These are phyloP conservation scores for Phoeniculus purpureus DNA, from an alignment of 2,797 vertebrate genomes.

Conservation along the genomic window DNA sequence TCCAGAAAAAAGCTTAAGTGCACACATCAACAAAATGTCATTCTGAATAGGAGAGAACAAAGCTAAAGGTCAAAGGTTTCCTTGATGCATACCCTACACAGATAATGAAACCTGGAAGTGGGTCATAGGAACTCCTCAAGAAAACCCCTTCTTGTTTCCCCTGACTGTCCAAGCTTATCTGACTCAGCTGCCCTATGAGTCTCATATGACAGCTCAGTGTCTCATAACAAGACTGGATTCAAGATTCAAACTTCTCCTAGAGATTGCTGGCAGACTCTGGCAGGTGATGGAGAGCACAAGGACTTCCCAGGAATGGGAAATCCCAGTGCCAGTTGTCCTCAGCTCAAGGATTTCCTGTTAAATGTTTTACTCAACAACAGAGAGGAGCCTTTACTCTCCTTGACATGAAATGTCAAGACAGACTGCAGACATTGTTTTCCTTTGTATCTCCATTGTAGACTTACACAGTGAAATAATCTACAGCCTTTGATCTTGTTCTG, in stretches of 20 bases:
- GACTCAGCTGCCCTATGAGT: neutral
- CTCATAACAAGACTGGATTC: neutral
- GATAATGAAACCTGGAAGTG: neutral
- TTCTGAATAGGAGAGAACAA: neutral
- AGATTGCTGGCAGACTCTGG: neutral
- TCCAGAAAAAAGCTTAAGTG: neutral
- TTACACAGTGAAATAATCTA: neutral
- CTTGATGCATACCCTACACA: conserved; percentile 1
- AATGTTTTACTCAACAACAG: neutral
- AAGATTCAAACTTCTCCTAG: neutral
- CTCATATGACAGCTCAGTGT: too few species aligned
- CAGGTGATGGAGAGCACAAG: neutral
- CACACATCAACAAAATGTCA: neutral
- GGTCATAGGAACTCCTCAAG: neutral
- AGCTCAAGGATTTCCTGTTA: neutral
- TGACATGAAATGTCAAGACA: neutral
- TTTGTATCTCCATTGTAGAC: conserved; percentile 1
- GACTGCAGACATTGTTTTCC: neutral
- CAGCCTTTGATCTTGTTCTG: conserved; percentile 40
- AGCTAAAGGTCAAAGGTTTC: neutral
- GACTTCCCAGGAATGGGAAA: neutral
- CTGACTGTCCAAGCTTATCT: conserved; percentile 4
- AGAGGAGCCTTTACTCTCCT: neutral
- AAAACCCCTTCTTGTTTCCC: neutral
- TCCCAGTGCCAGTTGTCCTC: neutral